Base-by-base conservation (phyloP, 2,113 vertebrate genomes). In the Cryptotis parvus region DNA sequence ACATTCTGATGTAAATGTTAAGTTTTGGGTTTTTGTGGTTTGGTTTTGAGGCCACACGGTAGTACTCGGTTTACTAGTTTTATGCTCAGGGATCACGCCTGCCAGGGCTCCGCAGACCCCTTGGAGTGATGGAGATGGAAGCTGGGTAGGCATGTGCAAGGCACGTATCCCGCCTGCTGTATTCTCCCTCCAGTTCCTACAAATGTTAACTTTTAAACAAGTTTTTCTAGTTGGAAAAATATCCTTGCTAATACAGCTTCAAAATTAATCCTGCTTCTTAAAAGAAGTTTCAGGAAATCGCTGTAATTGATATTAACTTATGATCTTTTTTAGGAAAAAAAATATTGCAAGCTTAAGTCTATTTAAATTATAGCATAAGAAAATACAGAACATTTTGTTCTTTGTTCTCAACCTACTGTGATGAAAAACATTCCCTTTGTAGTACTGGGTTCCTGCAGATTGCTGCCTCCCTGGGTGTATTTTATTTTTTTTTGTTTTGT, bases 351-450 rank as follows among this genome's bases (percentile, higher is more conserved):
- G 33, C 45, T 65, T 91, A 49, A 58, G 37, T n/a, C 75, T 8
- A 61, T 75, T 90, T 92, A 93, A 95, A 70, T 88, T 78, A 75
- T 55, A 92, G 78, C 63, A 31, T 65, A 81, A 70, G 63, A 70
- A 85, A 89, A 41, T 91, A 77, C 35, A 61, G 72, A 94, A 89
- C 76, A 86, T 88, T 88, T 74, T 85, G 49, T 93, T 69, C 91
- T 84, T 61, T 79, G 66, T n/a, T 88, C 45, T 90, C 81, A 74
- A 74, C 27, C 41, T 92, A 29, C 37, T 93, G 75, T 69, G 33
- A 68, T 68, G 58, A 86, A 82, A 29, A 66, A 72, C 55, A 58
- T 69, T 93, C 84, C 78, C 88, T 9, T 41, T 83, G 11, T 77
- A 61, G 63, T 14, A 33, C 82, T 79, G 9, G 10, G 6, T 43